These are phyloP conservation scores for Salvelinus fontinalis DNA, from an alignment of 2,113 vertebrate genomes.

Conservation along the genomic window DNA sequence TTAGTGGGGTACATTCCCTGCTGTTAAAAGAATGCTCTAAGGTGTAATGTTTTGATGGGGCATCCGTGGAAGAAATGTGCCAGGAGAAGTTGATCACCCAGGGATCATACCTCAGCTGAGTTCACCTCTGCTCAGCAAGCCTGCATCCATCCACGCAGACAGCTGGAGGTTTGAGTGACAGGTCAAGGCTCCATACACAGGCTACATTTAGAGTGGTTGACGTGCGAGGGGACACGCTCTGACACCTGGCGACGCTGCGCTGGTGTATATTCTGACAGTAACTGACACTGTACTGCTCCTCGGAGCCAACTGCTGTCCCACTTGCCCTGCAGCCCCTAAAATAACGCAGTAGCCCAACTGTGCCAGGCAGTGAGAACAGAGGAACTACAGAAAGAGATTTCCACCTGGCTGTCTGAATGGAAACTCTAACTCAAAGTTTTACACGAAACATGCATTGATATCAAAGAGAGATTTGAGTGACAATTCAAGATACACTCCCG, in stretches of 20 bases:
- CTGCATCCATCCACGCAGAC: constrained; percentile 17
- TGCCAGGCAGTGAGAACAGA: constrained; percentile 3
- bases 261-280: constrained; percentile 9
- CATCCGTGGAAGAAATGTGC: background rate
- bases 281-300: background rate
- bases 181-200: background rate
- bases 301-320: constrained; percentile 14
- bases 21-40: background rate
- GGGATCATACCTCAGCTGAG: background rate
- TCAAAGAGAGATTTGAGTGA: too few species aligned
- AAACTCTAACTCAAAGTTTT: background rate
- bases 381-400: background rate
- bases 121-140: constrained; percentile 1
- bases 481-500: too few species aligned
- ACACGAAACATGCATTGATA: background rate
- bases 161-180: constrained; percentile 24
- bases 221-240: constrained; percentile 34
- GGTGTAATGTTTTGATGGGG: background rate
- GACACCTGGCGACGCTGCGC: constrained; percentile 15
- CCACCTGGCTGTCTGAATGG: background rate
- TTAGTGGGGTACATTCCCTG: background rate
- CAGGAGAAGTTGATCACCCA: background rate
- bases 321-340: constrained; percentile 25
- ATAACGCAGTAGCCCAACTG: constrained; percentile 21
- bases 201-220: constrained; percentile 1